phyloP scores from a whole-genome alignment of 1,140 invertebrate genomes.

The Drosophila mayri region DNA sequence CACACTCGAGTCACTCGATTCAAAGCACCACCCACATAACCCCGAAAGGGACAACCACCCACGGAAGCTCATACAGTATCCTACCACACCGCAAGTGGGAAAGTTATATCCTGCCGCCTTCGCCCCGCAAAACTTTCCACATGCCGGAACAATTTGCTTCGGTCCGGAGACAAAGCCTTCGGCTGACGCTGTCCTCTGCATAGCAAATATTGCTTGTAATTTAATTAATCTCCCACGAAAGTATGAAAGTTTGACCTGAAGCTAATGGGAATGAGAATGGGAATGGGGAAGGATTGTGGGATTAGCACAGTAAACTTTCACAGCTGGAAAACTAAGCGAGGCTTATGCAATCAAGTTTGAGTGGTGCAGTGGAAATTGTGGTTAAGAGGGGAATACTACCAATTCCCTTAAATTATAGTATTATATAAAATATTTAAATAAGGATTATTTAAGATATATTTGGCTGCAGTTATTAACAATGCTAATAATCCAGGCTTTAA shows the following conservation, averaged over 20 bases:
- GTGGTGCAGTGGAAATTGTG: neutral
- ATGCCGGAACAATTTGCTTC: constrained; percentile 52
- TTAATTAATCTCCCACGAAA: constrained; percentile 69
- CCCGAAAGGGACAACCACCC: neutral
- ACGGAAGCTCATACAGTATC: neutral
- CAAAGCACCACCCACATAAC: constrained; percentile 1
- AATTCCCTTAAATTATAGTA: neutral
- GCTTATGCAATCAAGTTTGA: constrained; percentile 11
- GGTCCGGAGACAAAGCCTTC: constrained; percentile 39
- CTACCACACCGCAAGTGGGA: constrained; percentile 25
- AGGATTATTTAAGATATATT: neutral
- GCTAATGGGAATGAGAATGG: constrained; percentile 14
- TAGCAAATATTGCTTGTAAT: constrained; percentile 64
- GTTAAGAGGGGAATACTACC: neutral
- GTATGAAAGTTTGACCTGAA: constrained; percentile 44
- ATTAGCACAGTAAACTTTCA: constrained; percentile 18
- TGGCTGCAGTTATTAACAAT: neutral
- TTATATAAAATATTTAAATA: neutral
- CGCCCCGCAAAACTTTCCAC: constrained; percentile 22
- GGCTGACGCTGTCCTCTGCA: constrained; percentile 35
- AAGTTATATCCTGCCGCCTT: constrained; percentile 15
- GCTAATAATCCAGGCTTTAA: neutral
- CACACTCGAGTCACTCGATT: constrained; percentile 6
- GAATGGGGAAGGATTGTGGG: constrained; percentile 7
- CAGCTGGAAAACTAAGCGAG: constrained; percentile 4